Evolutionary conservation across 1,140 invertebrate genomes (phyloP).

Genomic region (Halictus rubicundus): DNA sequence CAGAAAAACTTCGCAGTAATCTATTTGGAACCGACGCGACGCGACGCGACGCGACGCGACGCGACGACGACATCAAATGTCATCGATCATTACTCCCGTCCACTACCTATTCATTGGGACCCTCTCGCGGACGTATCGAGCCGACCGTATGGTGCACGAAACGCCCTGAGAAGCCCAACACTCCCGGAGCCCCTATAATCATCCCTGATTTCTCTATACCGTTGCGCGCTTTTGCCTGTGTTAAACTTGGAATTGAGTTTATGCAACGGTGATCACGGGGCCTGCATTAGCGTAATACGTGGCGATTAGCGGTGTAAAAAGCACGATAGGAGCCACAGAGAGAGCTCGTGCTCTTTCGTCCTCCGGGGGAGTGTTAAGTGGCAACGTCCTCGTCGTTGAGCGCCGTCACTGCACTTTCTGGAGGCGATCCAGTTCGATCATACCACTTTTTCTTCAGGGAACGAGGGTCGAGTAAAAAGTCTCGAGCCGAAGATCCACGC

Average conservation of each 20-base stretch:
- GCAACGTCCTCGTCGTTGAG: slow-evolving; percentile 3
- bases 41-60: background rate
- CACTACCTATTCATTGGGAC: background rate
- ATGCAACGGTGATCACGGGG: background rate
- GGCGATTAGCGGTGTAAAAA: slow-evolving; percentile 23
- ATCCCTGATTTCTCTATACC: slow-evolving; percentile 17
- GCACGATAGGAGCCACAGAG: background rate
- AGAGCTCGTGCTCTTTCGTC: background rate
- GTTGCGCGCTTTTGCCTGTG: slow-evolving; percentile 4
- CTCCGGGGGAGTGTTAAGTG: background rate
- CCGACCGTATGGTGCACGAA: background rate
- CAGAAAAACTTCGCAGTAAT: background rate
- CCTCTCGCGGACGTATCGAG: background rate
- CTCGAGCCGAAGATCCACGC: background rate
- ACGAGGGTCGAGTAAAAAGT: background rate
- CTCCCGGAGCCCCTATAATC: background rate
- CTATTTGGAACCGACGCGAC: too few relatives aligned
- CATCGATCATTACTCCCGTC: background rate
- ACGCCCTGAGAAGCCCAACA: background rate
- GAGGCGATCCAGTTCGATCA: slow-evolving; percentile 15
- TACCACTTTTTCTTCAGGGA: background rate
- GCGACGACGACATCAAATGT: background rate
- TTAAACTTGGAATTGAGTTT: background rate
- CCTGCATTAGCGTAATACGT: slow-evolving; percentile 26
- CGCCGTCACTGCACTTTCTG: slow-evolving; percentile 16